Base-by-base conservation (phyloP, 2,888 invertebrate genomes). In the Buathra laborator region DNA sequence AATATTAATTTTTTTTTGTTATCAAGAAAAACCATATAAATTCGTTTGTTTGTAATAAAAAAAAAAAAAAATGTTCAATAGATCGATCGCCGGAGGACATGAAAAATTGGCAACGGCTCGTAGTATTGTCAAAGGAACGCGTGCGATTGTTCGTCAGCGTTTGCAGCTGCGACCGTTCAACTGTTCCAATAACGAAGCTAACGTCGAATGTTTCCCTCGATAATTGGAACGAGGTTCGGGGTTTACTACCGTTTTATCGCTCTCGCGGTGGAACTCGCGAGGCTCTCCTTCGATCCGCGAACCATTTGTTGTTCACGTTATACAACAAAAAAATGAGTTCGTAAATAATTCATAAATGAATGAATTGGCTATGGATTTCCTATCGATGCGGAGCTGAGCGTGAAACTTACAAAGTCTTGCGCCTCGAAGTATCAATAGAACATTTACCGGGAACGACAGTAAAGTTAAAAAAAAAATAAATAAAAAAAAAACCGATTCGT, bases 171-270 rank as follows among this genome's bases (percentile, higher is more conserved):
- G 85, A 81, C 84, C 81, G 78, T 75, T 77, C 79, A 84, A 78
- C 85, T 79, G 87, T 87, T 82, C 83, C 86, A 84, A 87, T 86
- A 89, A 89, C 43, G 56, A 72, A 70, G 48, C 71, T 37, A 77
- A 72, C 70, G 51, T 78, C 67, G 81, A 83, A 74, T 83, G 86
- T 88, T 90, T 87, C 86, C 86, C 86, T 83, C 75, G 72, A 83
- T 83, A 89, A 90, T 89, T 89, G 89, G 90, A 87, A 88, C 90
- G 87, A 87, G 89, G 86, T 87, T 87, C 86, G 87, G 78, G 83
- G 83, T 89, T 89, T 89, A 88, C 87, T 86, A 83, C 70, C 83
- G 84, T 84, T 88, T 89, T 90, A 89, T 89, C 87, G 89, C 87
- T 86, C 82, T 75, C 86, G 85, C 86, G 81, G 85, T 81, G 66